phyloP scores from a whole-genome alignment of 2,888 invertebrate genomes.

The Aspidapion aeneum region DNA sequence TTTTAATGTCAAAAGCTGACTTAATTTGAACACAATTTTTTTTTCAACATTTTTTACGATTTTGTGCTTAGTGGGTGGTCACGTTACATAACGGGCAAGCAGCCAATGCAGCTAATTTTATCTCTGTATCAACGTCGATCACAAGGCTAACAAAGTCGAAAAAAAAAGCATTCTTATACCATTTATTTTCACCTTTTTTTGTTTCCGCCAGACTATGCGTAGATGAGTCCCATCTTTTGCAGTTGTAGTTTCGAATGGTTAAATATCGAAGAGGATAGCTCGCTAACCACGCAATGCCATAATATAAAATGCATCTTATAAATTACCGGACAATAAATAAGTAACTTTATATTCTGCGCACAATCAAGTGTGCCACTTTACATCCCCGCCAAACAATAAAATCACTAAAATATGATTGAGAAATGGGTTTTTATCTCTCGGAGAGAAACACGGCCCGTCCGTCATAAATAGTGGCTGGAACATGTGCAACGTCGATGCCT shows the following conservation, averaged over 20 bases:
- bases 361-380: conserved; percentile 50
- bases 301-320: conserved; percentile 50
- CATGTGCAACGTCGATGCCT: conserved; percentile 32
- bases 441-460: conserved; percentile 42
- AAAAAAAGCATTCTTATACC: no score
- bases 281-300: conserved; percentile 42
- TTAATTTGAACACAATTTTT: no score
- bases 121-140: no score
- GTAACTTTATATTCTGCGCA: conserved; percentile 50
- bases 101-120: no score
- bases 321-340: conserved; percentile 50
- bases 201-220: no score
- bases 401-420: conserved; percentile 51
- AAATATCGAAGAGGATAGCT: conserved; percentile 18
- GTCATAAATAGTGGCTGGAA: conserved; percentile 44
- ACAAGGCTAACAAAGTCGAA: no score
- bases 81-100: no score
- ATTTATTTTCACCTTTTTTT: no score
- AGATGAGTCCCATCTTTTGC: no score
- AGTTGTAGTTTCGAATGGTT: not conserved
- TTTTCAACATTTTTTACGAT: no score
- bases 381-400: conserved; percentile 50
- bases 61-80: no score
- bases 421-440: conserved; percentile 47
- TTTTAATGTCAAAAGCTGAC: no score